Base-by-base conservation (phyloP, 2,113 vertebrate species). In the Colistium nudipinnis region DNA sequence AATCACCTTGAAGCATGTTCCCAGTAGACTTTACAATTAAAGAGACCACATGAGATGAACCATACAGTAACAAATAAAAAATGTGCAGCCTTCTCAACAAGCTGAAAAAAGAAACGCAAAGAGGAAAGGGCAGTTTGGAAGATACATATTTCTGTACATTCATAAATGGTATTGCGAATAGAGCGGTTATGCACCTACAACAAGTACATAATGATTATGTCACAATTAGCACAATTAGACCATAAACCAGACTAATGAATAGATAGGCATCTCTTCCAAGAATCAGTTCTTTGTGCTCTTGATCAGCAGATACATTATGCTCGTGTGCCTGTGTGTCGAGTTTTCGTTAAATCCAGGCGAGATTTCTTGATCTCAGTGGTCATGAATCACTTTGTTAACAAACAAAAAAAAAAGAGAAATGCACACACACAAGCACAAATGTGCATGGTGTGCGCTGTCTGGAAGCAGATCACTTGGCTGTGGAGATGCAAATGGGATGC, bases 401-500 rank as follows among this genome's bases (percentile, higher is more conserved):
- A 25, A 39, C 27, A 52, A 11, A 54, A 28, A 62, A 12, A n/a
- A 31, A 43, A n/a, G 16, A 77, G 6, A 70, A 13, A 31, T 13
- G 19, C 19, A 48, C 17, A 43, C 62, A 28, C 61, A 51, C 20
- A 51, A n/a, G 13, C 59, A 62, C 36, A 61, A 24, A 56, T 70
- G 74, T 67, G 81, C 70, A 27, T 85, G 80, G 54, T 45, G 51
- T 67, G 74, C 48, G 16, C 62, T 67, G 70, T 87, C 73, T 87
- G 79, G 80, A 82, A 87, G 78, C 47, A 60, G 69, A 69, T 83
- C 81, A 68, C 76, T 88, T 87, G 85, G 88, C 88, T 86, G 85
- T 72, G 72, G 83, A 85, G 88, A 88, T 91, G 86, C 87, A 92
- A 91, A 92, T 89, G 82, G 80, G 90, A 91, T 70, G 82, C 82